Conservation (phyloP, 2,797 vertebrate species). For the Anguilla obscura region DNA sequence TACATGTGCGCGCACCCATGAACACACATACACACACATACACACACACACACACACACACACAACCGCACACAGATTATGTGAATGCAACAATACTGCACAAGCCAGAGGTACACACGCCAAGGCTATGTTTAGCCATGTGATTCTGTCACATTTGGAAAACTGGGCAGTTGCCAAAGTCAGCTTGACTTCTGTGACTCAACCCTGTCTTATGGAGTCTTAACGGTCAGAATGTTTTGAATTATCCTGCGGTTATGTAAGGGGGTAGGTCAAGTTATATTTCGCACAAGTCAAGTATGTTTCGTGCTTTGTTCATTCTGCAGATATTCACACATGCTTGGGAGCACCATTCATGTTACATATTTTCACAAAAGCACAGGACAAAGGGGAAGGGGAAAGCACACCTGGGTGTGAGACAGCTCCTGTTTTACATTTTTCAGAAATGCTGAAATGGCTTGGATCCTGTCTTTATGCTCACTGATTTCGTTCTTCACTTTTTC, state of each 20-base stretch:
- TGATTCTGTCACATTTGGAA: not conserved
- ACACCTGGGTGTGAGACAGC: conserved; percentile 80
- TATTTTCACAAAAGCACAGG: not conserved
- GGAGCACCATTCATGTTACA: not conserved
- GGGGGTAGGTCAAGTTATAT: not conserved
- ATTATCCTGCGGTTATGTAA: not conserved
- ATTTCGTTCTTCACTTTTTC: conserved; percentile 68
- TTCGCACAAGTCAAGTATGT: not conserved
- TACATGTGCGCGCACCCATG: not conserved
- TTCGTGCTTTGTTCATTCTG: not conserved
- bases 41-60: conserved; percentile 2
- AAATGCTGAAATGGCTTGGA: conserved; percentile 66
- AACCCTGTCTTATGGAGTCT: not conserved
- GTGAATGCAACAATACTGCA: not conserved
- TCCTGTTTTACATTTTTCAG: conserved; percentile 80
- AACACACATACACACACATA: not conserved
- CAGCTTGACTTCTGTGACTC: not conserved
- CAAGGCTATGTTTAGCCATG: not conserved
- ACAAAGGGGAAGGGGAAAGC: not conserved
- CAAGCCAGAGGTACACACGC: not conserved
- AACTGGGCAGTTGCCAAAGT: not conserved
- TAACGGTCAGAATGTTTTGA: not conserved
- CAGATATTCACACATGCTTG: not conserved
- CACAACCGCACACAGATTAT: not conserved
- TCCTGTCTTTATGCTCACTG: conserved; percentile 67